Base-by-base conservation (phyloP, 2,797 vertebrate species). In the Danio jaintianensis region DNA sequence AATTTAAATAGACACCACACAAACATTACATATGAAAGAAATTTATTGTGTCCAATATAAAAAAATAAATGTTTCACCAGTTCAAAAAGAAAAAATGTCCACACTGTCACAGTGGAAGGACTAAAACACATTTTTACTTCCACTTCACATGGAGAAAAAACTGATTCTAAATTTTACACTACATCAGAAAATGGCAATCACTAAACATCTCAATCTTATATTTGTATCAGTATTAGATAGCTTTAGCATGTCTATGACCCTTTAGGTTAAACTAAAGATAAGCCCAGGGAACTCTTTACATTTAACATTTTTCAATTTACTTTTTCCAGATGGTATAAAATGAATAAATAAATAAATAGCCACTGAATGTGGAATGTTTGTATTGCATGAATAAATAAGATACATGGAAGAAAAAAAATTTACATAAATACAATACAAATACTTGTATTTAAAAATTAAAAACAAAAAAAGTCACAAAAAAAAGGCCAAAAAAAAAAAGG, bases 351-450 rank as follows among this genome's bases (percentile, higher is more conserved):
- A 98, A 98, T 99, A 99, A 98, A 98, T 98, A 98, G 90, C 95
- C 96, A 96, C 95, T 90, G 93, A 85, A 82, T 94, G 95, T 93
- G 91, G 93, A 95, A 93, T 95, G 93, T 95, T 94, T 95, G 94
- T 90, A 89, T 93, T 93, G 89, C 92, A 95, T 92, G 95, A 94
- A 97, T 97, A 98, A 98, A 97, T 96, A 96, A 95, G 91, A 93
- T 89, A 90, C 91, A 90, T 93, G 91, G 88, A 92, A 66, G 29
- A 29, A 29, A 29, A 29, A 29, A 29, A 80, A 78, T 91, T 90
- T 92, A 93, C 90, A 93, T 87, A 91, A 93, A 85, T 79, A 83
- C 76, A 80, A 81, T 70, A 88, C 58, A 84, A 96, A 92, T 93
- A 89, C 94, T 93, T 93, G 91, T 87, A 89, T 79, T 83, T 85